These are phyloP conservation scores for Autographa pulchrina DNA, from an alignment of 2,888 invertebrate species.

Conservation along the genomic window DNA sequence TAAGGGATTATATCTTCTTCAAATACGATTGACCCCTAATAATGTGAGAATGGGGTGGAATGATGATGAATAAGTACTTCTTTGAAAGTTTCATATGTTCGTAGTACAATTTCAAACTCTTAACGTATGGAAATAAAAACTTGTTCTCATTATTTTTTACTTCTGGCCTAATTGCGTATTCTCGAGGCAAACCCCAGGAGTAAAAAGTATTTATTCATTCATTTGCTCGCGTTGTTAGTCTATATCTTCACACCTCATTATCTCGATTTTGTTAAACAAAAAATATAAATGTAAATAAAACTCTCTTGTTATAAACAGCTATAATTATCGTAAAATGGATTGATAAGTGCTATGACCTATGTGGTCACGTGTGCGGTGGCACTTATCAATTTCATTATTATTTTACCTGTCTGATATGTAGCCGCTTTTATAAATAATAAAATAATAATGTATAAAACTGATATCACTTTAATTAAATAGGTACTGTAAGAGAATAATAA, in stretches of 20 bases:
- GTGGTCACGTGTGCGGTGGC: not conserved
- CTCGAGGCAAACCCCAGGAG: not conserved
- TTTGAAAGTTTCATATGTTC: not conserved
- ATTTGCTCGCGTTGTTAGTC: not conserved
- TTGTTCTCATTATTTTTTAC: not conserved
- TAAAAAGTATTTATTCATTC: not conserved
- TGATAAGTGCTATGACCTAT: constrained; percentile 5
- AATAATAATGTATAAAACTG: not conserved
- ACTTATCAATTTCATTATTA: constrained; percentile 8
- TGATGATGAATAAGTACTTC: not conserved
- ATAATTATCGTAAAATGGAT: not conserved
- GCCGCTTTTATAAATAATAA: not conserved
- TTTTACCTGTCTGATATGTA: not conserved
- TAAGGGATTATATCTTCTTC: not conserved
- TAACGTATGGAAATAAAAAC: not conserved
- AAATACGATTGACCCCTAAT: not conserved
- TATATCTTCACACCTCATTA: not conserved
- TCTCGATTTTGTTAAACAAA: not conserved
- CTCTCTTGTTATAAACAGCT: constrained; percentile 1
- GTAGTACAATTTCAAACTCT: not conserved
- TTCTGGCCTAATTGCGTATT: not conserved
- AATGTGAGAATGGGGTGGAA: not conserved
- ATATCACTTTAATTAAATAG: not conserved
- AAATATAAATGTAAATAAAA: not conserved
- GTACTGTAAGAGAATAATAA: not conserved